Base-by-base conservation (phyloP, 2,888 invertebrate species). In the Trachelus iudaicus region DNA sequence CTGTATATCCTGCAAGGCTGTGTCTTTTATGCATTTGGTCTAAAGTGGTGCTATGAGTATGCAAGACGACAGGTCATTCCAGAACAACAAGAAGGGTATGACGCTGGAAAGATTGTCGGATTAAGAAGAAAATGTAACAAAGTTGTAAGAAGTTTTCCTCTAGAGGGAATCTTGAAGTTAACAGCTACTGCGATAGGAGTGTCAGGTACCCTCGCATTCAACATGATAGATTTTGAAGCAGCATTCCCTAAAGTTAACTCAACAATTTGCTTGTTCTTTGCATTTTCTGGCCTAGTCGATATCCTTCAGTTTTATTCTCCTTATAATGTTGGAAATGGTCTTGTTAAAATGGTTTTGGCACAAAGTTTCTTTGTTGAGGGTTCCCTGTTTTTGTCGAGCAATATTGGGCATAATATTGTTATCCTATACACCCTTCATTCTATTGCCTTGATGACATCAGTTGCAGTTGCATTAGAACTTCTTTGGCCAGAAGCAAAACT, bases 251-350 rank as follows among this genome's bases (percentile, higher is more conserved):
- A 90, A 85, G 90, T 90, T 40, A 87, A 90, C 75, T 91, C 91
- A 6, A 92, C 92, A 11, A 89, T 92, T 73, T 92, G 92, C 81
- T 85, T 92, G 0, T 92, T 92, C 77, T 92, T 92, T 79, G 92
- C 91, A 4, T 89, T 92, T 76, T 92, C 91, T 76, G 92, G 92
- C 12, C 84, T 92, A 1, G 90, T 91, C 4, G 92, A 92, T 79
- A 89, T 92, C 11, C 81, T 92, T 4, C 87, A 90, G 76, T 92
- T 91, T 84, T 92, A 92, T 80, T 92, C 91, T 80, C 90, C 91
- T 3, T 87, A 85, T 30, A 89, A 89, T 73, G 85, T 92, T 30
- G 90, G 91, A 11, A 85, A 85, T 37, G 91, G 91, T 6, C 81
- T 92, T 12, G 88, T 89, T 4, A 90, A 91, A 83, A 85, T 92